These are phyloP conservation scores for Melospiza melodia DNA, from an alignment of 2,113 vertebrate genomes.

Conservation along the genomic window DNA sequence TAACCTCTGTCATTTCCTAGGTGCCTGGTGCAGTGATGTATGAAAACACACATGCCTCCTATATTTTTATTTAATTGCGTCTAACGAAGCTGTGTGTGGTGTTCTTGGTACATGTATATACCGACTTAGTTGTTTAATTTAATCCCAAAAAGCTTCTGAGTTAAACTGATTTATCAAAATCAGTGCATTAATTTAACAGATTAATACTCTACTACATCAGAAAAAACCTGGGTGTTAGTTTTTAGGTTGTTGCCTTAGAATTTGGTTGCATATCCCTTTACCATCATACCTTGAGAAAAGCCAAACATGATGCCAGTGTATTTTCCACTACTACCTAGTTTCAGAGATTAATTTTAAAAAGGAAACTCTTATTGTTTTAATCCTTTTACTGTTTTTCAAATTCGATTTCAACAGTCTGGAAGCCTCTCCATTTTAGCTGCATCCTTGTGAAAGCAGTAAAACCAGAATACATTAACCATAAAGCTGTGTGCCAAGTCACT, in stretches of 20 bases:
- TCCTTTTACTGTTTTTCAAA: background rate
- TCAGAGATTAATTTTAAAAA: background rate
- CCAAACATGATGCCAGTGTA: background rate
- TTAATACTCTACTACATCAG: background rate
- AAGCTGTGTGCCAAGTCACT: background rate
- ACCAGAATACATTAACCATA: background rate
- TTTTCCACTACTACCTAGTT: background rate
- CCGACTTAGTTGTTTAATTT: background rate
- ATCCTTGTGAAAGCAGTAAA: background rate
- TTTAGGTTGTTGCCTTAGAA: background rate
- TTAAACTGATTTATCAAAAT: background rate
- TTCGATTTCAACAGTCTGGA: background rate
- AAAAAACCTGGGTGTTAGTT: background rate
- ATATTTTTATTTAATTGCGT: background rate
- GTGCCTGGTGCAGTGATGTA: background rate
- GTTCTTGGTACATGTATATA: background rate
- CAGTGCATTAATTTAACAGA: background rate
- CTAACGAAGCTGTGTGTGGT: background rate
- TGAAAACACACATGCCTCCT: background rate
- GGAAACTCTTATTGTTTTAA: background rate
- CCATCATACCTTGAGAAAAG: background rate
- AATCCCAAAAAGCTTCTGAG: background rate
- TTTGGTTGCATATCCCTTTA: background rate
- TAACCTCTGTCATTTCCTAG: background rate
- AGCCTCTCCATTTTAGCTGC: background rate